Evolutionary conservation across 1,140 invertebrate species (phyloP).

Genomic region (Neodiprion lecontei): DNA sequence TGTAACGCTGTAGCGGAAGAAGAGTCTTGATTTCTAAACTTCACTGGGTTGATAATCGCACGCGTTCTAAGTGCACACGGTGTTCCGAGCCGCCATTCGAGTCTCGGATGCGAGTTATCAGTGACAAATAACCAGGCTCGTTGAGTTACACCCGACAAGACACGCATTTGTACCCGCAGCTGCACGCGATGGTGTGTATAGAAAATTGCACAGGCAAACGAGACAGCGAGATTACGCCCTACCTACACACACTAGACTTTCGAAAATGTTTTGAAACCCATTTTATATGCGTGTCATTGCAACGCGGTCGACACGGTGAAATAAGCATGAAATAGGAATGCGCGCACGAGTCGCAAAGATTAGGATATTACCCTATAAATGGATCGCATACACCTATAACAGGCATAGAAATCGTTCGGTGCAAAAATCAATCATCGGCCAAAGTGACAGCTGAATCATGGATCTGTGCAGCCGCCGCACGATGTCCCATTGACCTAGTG

Average conservation of each 20-base stretch:
- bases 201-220: conserved; percentile 24
- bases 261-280: conserved; percentile 35
- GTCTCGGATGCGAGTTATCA: too few relatives aligned
- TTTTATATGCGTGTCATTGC: conserved; percentile 25
- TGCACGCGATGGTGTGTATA: not conserved
- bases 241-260: conserved; percentile 26
- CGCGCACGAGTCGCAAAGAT: too few relatives aligned
- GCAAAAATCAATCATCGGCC: too few relatives aligned
- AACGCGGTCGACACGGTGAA: too few relatives aligned
- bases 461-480: too few relatives aligned
- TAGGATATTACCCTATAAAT: too few relatives aligned
- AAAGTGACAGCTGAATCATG: too few relatives aligned
- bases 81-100: too few relatives aligned
- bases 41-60: not conserved
- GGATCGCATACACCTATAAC: too few relatives aligned
- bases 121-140: not conserved
- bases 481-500: too few relatives aligned
- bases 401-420: too few relatives aligned
- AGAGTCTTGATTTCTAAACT: not conserved
- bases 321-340: too few relatives aligned
- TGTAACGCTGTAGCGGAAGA: not conserved
- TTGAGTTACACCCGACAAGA: not conserved
- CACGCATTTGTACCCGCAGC: not conserved
- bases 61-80: not conserved
- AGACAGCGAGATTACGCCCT: not conserved